Evolutionary conservation across 2,797 vertebrate species (phyloP).

Genomic region (Dicrostonyx torquatus): DNA sequence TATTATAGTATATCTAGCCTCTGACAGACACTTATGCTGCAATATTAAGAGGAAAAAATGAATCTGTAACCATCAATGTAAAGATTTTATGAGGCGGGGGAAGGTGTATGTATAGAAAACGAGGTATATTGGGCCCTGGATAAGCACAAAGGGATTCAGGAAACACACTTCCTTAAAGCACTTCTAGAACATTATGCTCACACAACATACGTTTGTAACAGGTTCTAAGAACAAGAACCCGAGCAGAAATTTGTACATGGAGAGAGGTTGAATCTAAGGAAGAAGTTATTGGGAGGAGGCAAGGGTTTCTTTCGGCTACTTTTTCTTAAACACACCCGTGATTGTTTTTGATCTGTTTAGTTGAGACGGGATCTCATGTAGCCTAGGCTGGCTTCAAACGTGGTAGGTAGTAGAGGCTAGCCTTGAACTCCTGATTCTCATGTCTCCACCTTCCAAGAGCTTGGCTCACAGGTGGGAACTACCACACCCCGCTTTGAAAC

Average conservation of each 20-base stretch:
- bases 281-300: background rate
- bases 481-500: background rate
- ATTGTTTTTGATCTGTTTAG: background rate
- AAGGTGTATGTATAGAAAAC: background rate
- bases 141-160: background rate
- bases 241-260: background rate
- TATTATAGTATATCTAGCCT: background rate
- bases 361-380: background rate
- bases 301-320: background rate
- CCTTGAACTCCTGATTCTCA: background rate
- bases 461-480: background rate
- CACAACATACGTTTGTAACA: background rate
- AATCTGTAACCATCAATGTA: background rate
- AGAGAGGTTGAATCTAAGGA: background rate
- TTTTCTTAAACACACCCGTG: background rate
- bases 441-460: background rate
- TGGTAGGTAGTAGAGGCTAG: background rate
- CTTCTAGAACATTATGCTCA: background rate
- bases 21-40: background rate
- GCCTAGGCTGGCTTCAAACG: background rate
- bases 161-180: background rate
- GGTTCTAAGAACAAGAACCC: background rate
- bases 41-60: background rate
- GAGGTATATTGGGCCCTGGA: background rate
- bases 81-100: background rate